Evolutionary conservation across 2,113 vertebrate species (phyloP), one percentile per base, ranked within the genome.

Genomic region (Ariopsis seemanni): DNA sequence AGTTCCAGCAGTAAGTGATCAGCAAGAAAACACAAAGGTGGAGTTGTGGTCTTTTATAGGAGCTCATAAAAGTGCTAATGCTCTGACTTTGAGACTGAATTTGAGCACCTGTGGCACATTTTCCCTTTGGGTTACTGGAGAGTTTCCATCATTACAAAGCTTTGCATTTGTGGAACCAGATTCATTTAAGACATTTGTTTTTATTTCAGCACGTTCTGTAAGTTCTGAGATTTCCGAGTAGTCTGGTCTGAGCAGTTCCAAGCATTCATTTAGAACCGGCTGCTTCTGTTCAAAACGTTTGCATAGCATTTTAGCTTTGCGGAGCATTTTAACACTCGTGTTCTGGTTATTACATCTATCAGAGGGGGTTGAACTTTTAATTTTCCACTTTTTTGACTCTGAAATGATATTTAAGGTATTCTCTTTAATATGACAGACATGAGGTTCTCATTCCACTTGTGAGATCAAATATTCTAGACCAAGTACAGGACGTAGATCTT

Each of bases 1-100:
- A n/a, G 57, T 92, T 72, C 91, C 91, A 58, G 91, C 92, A 77
- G 92, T 93, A 91, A 93, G 92, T 91, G 77, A 67, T 83, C 58
- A 81, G 48, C 63, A 17, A 79, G 17, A 48, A 12, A 50, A 65
- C 11, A 30, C 65, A 65, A 42, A 53, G 17, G 48, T 82, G 57
- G 15, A 27, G 27, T 74, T 42, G 67, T 55, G 42, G 12, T 18
- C 18, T 14, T 27, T 63, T 58, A 15, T 48, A 42, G 14, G 27
- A 50, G 77, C 77, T 30, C 1, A 7, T 30, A 57, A 80, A 79
- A 55, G 12, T 52, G 14, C 30, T 34, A 18, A 69, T 6, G 30
- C 14, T 50, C 42, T 22, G 20, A 52, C 11, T n/a, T 10, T 55
- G 77, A 27, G 5, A 30, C 15, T 9, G 8, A 30, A 9, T 10